A percentile compares a stretch with the other conserved stretches of the same genome.
These are phyloP conservation scores for Mugil cephalus DNA, from an alignment of 2,113 vertebrate species.

Conservation along the genomic window DNA sequence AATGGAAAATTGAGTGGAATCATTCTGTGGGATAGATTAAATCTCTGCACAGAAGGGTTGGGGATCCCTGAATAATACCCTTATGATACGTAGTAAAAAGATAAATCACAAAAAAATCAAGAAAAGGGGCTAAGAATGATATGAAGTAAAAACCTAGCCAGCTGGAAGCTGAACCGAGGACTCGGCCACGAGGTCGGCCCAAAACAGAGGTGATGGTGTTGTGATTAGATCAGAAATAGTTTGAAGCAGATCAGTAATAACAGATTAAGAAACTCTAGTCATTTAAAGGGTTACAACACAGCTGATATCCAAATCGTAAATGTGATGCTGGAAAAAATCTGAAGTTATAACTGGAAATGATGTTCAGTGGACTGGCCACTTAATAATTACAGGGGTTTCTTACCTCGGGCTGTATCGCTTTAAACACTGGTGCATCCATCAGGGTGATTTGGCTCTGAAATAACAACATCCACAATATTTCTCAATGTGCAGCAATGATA, in stretches of 20 bases:
- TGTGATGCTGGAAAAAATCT: neutral
- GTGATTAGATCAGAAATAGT: neutral
- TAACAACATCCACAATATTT: slow-evolving; percentile 19
- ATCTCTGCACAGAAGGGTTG: too few species aligned
- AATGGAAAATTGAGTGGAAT: neutral
- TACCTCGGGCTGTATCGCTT: slow-evolving; percentile 96
- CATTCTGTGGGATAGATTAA: neutral
- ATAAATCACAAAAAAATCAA: too few species aligned
- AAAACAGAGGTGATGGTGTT: too few species aligned
- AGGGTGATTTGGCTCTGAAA: slow-evolving; percentile 94
- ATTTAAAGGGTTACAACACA: neutral
- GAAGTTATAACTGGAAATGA: neutral
- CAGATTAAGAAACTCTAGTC: neutral
- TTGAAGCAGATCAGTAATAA: neutral
- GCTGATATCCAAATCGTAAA: neutral
- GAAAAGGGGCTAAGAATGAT: too few species aligned
- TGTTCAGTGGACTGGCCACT: neutral
- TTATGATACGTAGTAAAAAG: too few species aligned
- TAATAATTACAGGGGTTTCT: slow-evolving; percentile 36
- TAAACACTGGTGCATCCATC: slow-evolving; percentile 95
- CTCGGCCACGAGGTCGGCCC: too few species aligned
- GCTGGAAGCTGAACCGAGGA: too few species aligned
- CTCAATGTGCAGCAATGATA: neutral
- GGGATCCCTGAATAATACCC: neutral
- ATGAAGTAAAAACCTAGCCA: too few species aligned